Evolutionary conservation across 2,888 invertebrate species (phyloP).

Genomic region (Ophion slaviceki): DNA sequence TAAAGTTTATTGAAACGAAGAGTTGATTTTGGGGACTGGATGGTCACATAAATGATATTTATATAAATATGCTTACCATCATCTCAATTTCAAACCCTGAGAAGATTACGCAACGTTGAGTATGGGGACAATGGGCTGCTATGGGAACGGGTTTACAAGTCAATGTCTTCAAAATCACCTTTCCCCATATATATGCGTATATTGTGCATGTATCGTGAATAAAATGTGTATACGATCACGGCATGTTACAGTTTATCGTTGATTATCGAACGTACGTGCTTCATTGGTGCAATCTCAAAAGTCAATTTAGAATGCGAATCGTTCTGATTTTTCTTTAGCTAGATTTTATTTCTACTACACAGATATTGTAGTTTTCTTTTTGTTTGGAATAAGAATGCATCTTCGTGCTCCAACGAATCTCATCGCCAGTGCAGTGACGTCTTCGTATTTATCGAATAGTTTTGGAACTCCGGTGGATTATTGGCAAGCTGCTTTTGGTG

Average conservation of each 20-base stretch:
- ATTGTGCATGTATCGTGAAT: constrained; percentile 11
- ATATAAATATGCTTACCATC: not conserved
- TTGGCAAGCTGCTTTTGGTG: not conserved
- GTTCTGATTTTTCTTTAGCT: not conserved
- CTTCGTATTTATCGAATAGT: not conserved
- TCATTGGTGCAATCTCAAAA: not conserved
- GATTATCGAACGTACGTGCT: constrained; percentile 19
- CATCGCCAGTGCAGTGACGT: not conserved
- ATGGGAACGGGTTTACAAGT: too few relatives aligned
- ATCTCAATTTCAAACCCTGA: not conserved
- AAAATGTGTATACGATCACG: constrained; percentile 19
- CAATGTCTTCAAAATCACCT: too few relatives aligned
- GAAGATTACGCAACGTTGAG: not conserved
- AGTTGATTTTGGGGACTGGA: not conserved
- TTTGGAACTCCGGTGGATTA: not conserved
- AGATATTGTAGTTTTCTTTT: too few relatives aligned
- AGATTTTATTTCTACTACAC: too few relatives aligned
- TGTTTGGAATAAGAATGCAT: too few relatives aligned
- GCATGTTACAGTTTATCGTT: constrained; percentile 34
- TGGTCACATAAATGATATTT: not conserved
- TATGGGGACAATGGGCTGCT: not conserved
- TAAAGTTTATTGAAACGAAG: not conserved
- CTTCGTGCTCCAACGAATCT: too few relatives aligned
- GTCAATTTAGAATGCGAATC: not conserved
- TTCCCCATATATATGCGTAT: constrained; percentile 2